These are phyloP conservation scores for Lithophane leautieri DNA, from an alignment of 2,888 invertebrate species.

Conservation along the genomic window DNA sequence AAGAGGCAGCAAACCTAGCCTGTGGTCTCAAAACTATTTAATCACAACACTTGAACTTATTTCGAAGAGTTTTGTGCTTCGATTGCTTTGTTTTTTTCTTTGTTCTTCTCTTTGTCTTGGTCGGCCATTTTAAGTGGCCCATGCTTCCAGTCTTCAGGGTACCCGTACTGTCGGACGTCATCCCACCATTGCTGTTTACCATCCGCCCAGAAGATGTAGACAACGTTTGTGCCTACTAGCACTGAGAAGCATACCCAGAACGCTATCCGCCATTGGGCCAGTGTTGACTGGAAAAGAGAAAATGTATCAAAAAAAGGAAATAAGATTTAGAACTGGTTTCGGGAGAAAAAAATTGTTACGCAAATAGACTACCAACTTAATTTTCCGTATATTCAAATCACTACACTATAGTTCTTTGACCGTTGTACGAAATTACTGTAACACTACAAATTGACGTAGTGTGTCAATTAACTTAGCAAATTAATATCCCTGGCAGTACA, in stretches of 20 bases:
- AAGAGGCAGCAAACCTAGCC: not conserved
- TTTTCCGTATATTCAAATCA: not conserved
- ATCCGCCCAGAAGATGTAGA: conserved; percentile 92
- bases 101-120: conserved; percentile 82
- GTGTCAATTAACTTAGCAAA: not conserved
- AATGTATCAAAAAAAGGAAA: conserved; percentile 7
- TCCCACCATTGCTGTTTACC: conserved; percentile 94
- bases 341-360: not conserved
- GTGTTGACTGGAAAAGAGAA: conserved; percentile 89
- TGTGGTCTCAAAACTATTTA: conserved; percentile 14
- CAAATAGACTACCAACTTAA: not conserved
- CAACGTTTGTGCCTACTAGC: conserved; percentile 91
- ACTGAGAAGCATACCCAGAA: conserved; percentile 94
- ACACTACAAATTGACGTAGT: too few species aligned
- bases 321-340: not conserved
- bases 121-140: conserved; percentile 79
- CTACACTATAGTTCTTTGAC: not conserved
- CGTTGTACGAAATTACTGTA: not conserved
- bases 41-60: conserved; percentile 40
- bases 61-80: conserved; percentile 72
- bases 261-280: conserved; percentile 92
- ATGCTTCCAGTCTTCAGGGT: conserved; percentile 85
- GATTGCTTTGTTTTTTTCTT: conserved; percentile 82
- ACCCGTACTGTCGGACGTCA: conserved; percentile 89
- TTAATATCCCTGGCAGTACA: not conserved